These are phyloP conservation scores for Eurypyga helias DNA, from an alignment of 2,113 vertebrate species.

Conservation along the genomic window DNA sequence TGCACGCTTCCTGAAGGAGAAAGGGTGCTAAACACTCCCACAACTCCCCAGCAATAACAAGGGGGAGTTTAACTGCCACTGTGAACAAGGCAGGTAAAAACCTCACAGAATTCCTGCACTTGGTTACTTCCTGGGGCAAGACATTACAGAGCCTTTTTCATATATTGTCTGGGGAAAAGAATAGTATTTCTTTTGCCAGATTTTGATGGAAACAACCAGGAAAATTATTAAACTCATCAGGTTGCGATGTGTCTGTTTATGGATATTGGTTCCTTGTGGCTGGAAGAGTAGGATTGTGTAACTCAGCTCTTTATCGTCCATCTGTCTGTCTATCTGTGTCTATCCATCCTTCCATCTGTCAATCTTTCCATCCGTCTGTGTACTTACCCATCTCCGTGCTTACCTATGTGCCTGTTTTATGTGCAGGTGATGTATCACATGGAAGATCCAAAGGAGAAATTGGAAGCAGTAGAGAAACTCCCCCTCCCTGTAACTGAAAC, in stretches of 20 bases:
- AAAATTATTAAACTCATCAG: background rate
- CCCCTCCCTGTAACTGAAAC: accelerated
- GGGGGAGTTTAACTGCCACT: background rate
- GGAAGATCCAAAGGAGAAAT: background rate
- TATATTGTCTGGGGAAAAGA: too few species aligned
- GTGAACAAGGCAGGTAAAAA: background rate
- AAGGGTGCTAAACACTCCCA: background rate
- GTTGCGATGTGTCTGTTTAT: accelerated
- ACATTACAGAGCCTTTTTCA: accelerated
- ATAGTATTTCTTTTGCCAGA: background rate
- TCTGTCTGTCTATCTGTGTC: background rate
- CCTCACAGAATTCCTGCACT: background rate
- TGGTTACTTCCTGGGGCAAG: background rate
- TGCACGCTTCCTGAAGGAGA: background rate
- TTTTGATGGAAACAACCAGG: background rate
- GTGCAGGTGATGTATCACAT: accelerated
- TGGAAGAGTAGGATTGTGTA: background rate
- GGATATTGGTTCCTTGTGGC: background rate
- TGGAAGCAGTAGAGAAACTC: background rate
- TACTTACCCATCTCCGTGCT: accelerated
- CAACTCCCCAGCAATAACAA: too few species aligned
- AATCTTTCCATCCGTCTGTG: accelerated
- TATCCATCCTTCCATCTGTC: accelerated
- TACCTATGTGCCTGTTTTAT: background rate
- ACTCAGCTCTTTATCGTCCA: background rate